phyloP scores from a whole-genome alignment of 1,140 invertebrate genomes.

The Temnothorax curvispinosus region DNA sequence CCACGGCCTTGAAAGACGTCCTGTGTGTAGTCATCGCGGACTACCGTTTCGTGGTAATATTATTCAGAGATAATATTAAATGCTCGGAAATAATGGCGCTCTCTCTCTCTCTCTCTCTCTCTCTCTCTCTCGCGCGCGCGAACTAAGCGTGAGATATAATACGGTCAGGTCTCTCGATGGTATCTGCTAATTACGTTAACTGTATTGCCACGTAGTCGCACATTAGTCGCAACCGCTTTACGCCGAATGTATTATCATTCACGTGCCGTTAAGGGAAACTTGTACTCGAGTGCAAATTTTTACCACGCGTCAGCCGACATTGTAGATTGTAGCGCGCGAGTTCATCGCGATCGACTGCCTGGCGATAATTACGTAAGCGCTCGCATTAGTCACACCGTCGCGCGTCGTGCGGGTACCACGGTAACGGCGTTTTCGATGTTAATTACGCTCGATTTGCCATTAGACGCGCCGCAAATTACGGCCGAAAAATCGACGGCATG shows the following conservation, averaged over 20 bases:
- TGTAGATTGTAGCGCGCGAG: not conserved
- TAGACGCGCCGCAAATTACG: not conserved
- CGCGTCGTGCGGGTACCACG: not conserved
- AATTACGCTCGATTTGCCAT: slow-evolving; percentile 22
- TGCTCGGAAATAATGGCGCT: slow-evolving; percentile 39
- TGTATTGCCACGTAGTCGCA: slow-evolving; percentile 40
- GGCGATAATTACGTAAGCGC: slow-evolving; percentile 21
- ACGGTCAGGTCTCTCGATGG: slow-evolving; percentile 28
- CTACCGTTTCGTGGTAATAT: slow-evolving; percentile 33
- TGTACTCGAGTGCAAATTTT: slow-evolving; percentile 13
- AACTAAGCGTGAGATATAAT: slow-evolving; percentile 43
- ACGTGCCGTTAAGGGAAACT: slow-evolving; percentile 41
- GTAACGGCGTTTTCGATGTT: not conserved
- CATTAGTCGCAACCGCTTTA: slow-evolving; percentile 27
- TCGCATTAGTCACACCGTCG: not conserved
- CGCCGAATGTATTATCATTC: slow-evolving; percentile 46
- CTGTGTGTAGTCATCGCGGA: not conserved
- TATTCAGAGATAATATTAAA: slow-evolving; percentile 53
- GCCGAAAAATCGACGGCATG: slow-evolving; percentile 12
- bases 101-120: too few relatives aligned
- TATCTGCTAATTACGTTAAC: slow-evolving; percentile 58
- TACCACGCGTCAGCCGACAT: not conserved
- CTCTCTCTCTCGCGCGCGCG: not conserved
- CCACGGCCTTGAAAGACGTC: slow-evolving; percentile 14
- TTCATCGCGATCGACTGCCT: slow-evolving; percentile 20